A percentile compares a stretch with the other conserved stretches of the same genome.
These are phyloP conservation scores for Sitophilus oryzae DNA, from an alignment of 1,140 invertebrate genomes.

Conservation along the genomic window DNA sequence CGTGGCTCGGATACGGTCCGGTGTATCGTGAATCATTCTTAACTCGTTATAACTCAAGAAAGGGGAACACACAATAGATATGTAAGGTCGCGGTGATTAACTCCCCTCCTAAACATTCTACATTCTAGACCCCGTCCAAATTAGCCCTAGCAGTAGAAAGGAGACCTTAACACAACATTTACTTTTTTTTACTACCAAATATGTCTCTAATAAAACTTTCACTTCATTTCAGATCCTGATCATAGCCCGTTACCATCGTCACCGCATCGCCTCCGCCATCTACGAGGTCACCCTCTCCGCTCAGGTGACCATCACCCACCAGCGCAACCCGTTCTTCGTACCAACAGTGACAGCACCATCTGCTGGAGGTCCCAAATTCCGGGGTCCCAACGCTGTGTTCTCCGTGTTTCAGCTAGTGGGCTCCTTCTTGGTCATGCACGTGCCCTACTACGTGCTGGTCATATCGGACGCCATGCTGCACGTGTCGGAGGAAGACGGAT, in stretches of 20 bases:
- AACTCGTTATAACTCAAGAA: too few relatives aligned
- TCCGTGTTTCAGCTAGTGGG: constrained; percentile 66
- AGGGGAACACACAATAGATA: too few relatives aligned
- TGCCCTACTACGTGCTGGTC: constrained; percentile 67
- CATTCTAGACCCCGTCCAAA: too few relatives aligned
- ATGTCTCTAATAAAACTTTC: background rate
- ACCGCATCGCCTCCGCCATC: constrained; percentile 76
- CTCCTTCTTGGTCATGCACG: constrained; percentile 64
- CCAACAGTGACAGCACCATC: constrained; percentile 53
- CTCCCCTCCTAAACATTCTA: too few relatives aligned
- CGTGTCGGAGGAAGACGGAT: background rate
- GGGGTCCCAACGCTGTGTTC: constrained; percentile 59
- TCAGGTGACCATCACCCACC: constrained; percentile 76
- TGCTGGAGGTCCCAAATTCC: constrained; percentile 50
- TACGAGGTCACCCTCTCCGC: constrained; percentile 78
- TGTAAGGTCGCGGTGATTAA: too few relatives aligned
- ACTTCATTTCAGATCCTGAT: constrained; percentile 56
- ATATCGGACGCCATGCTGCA: constrained; percentile 55
- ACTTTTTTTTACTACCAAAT: background rate
- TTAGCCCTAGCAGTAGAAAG: too few relatives aligned
- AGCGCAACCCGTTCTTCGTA: constrained; percentile 67
- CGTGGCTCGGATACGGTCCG: too few relatives aligned
- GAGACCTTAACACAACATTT: too few relatives aligned
- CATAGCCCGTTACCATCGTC: constrained; percentile 73
- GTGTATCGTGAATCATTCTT: too few relatives aligned